A percentile compares a stretch with the other conserved stretches of the same genome.
Conservation (phyloP, 2,888 invertebrate genomes). For the Pseudanteris insignis region DNA sequence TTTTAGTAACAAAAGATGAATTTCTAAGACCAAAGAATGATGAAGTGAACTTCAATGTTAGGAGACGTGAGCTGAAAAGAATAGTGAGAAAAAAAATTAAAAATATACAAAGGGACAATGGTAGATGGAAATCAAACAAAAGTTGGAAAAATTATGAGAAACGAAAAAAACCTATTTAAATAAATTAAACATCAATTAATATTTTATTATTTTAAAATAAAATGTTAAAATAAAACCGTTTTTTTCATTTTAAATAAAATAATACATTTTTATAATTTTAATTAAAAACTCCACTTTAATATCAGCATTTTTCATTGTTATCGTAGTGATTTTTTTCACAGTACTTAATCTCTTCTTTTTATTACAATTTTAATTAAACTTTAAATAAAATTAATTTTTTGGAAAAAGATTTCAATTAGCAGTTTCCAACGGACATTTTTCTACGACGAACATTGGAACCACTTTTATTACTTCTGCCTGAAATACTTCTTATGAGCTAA, state of each 20-base stretch:
- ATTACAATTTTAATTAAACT: too few relatives aligned
- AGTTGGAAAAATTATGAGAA: slow-evolving; percentile 25
- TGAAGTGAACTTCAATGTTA: slow-evolving; percentile 10
- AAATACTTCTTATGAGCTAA: slow-evolving; percentile 10
- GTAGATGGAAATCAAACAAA: slow-evolving; percentile 23
- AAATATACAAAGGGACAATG: slow-evolving; percentile 20
- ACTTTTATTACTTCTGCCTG: background rate
- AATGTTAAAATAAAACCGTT: too few relatives aligned
- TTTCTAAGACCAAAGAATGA: slow-evolving; percentile 17
- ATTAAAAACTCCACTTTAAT: too few relatives aligned
- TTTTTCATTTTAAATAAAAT: too few relatives aligned
- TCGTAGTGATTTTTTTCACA: too few relatives aligned
- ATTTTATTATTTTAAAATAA: too few relatives aligned
- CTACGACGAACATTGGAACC: background rate
- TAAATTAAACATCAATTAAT: too few relatives aligned
- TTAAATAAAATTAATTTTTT: too few relatives aligned
- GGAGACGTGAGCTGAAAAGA: slow-evolving; percentile 24
- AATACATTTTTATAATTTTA: too few relatives aligned
- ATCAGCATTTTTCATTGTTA: too few relatives aligned
- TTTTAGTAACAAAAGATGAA: slow-evolving; percentile 28
- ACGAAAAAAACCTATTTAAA: slow-evolving; percentile 17
- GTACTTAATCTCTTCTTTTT: too few relatives aligned
- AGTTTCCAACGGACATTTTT: background rate
- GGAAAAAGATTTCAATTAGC: too few relatives aligned
- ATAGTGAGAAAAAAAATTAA: slow-evolving; percentile 28